A percentile compares a stretch with the other conserved stretches of the same genome.
Conservation (phyloP, 2,113 vertebrate species). For the Ivindomyrus marchei region DNA sequence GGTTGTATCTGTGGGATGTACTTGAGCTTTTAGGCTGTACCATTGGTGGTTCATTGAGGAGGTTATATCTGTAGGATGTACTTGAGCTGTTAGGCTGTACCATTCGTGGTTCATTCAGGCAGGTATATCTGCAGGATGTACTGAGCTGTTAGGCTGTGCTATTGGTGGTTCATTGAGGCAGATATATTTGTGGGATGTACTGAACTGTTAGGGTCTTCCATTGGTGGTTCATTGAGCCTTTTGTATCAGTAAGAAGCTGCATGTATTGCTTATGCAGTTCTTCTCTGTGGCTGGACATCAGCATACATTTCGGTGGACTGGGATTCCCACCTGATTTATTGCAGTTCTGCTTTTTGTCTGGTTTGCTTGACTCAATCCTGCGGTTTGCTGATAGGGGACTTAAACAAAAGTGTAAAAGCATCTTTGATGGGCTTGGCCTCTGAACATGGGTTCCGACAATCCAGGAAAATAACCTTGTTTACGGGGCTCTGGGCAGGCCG, state of each 20-base stretch:
- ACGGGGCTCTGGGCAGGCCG: slow-evolving; percentile 32
- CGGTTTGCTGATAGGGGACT: slow-evolving; percentile 42
- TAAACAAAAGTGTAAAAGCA: slow-evolving; percentile 34
- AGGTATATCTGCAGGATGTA: neutral
- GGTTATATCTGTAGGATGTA: too few species aligned
- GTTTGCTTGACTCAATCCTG: slow-evolving; percentile 43
- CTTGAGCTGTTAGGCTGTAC: too few species aligned
- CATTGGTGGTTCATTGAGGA: too few species aligned
- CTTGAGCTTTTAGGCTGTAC: too few species aligned
- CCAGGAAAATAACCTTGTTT: slow-evolving; percentile 43
- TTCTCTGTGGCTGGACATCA: slow-evolving; percentile 11
- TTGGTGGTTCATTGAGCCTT: neutral
- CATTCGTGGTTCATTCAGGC: too few species aligned
- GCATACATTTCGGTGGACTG: slow-evolving; percentile 31
- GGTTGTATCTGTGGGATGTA: too few species aligned
- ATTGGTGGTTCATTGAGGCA: neutral
- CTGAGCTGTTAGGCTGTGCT: neutral
- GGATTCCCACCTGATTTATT: slow-evolving; percentile 41
- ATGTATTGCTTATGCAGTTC: slow-evolving; percentile 9
- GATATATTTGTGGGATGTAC: neutral
- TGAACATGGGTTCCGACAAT: slow-evolving; percentile 30
- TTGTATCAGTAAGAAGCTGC: slow-evolving; percentile 11
- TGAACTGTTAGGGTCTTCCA: neutral
- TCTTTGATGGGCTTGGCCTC: slow-evolving; percentile 36
- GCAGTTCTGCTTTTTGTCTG: slow-evolving; percentile 34